A percentile compares a stretch with the other conserved stretches of the same genome.
These are phyloP conservation scores for Tetanocera ferruginea DNA, from an alignment of 2,888 invertebrate species.

Conservation along the genomic window DNA sequence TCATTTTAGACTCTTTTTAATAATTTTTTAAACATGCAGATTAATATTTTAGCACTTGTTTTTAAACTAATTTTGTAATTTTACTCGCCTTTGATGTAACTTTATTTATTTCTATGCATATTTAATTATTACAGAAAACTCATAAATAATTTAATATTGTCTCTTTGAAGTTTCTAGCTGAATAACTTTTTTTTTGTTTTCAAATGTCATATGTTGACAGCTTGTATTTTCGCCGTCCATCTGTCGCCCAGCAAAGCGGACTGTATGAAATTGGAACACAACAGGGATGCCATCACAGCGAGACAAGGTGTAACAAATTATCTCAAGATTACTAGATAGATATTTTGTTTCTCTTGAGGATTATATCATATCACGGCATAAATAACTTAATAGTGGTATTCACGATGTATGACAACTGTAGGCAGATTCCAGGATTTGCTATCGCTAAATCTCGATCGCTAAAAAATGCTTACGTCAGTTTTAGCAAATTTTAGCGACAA, in stretches of 20 bases:
- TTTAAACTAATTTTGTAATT: background rate
- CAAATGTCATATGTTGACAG: conserved; percentile 33
- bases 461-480: too few species aligned
- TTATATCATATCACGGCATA: background rate
- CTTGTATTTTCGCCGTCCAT: conserved; percentile 3
- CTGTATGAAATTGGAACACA: background rate
- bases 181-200: background rate
- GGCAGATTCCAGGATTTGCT: too few species aligned
- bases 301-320: background rate
- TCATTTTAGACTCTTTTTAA: background rate
- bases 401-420: too few species aligned
- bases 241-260: background rate
- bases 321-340: background rate
- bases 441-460: too few species aligned
- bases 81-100: background rate
- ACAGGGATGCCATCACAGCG: background rate
- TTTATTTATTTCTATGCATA: background rate
- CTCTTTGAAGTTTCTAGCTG: conserved; percentile 13
- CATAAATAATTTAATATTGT: background rate
- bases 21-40: background rate
- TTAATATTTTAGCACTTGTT: background rate
- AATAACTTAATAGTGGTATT: background rate
- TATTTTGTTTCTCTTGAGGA: background rate
- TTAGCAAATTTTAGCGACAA: too few species aligned
- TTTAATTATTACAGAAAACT: background rate